Evolutionary conservation across 2,113 vertebrate species (phyloP), one percentile per base, ranked within the genome.

Genomic region (Synchiropus splendidus): DNA sequence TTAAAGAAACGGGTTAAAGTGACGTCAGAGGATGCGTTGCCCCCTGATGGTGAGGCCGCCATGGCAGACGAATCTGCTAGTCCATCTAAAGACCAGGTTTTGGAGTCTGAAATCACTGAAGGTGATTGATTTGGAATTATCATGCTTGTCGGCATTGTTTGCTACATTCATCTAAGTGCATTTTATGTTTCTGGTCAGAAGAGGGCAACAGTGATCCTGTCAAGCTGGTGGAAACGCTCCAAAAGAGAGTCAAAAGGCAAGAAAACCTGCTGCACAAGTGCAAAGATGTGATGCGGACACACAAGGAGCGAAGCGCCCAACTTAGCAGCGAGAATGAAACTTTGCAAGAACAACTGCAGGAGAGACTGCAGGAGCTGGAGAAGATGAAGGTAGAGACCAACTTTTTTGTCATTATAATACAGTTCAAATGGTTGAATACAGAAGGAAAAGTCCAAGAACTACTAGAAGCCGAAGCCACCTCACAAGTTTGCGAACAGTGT

Each of bases 341-440:
- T 0, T 84, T 99, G 34, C 94, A 98, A 46, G 88, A 93, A 17
- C 94, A 97, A 63, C 83, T 99, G 34, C 89, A 92, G 40, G 94
- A 96, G 59, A 86, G 93, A 27, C 87, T 97, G 57, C 90, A 94
- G 58, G 92, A 99, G 45, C 82, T 99, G 56, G 94, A 99, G 59
- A 99, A 94, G 70, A 90, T 90, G 30, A 99, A 98, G 89, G 95
- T 96, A 61, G 11, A 13, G 10, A 17, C 31, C 1, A 6, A n/a
- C 2, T 16, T 18, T 42, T 21, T 13, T 27, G 21, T 27, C 21
- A 27, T 27, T 4, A 8, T 27, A 4, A 4, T 5, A 27, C 21
- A 27, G 21, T 27, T 5, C 21, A 4, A 8, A 8, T 27, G 8
- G 21, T 27, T 27, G 4, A 8, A 5, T 27, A 5, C 21, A n/a